Evolutionary conservation across 2,888 invertebrate species (phyloP).

Genomic region (Eurytoma californica): DNA sequence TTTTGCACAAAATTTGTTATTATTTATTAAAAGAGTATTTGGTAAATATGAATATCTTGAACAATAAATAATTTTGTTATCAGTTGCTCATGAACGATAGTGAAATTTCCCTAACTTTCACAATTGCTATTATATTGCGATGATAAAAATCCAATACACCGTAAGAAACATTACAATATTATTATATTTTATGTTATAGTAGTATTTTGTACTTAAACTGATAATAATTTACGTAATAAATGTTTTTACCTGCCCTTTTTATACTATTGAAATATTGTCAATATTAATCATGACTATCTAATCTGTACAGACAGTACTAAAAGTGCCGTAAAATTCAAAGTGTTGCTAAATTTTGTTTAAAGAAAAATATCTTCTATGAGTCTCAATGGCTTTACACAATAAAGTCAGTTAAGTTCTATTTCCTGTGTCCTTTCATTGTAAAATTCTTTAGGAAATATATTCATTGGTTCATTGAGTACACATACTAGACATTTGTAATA

Average conservation of each 20-base stretch:
- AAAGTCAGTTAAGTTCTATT: background rate
- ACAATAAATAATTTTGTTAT: background rate
- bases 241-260: background rate
- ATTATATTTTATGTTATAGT: conserved; percentile 13
- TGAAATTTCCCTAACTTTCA: conserved; percentile 6
- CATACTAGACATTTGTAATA: background rate
- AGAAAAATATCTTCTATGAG: conserved; percentile 28
- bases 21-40: background rate
- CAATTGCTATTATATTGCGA: background rate
- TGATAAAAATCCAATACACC: background rate
- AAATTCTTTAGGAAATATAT: background rate
- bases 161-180: conserved; percentile 9
- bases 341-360: conserved; percentile 33
- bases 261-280: background rate
- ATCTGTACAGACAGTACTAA: conserved; percentile 29
- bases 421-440: background rate
- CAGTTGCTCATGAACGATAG: background rate
- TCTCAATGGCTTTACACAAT: conserved; percentile 31
- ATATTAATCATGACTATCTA: conserved; percentile 6
- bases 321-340: conserved; percentile 36
- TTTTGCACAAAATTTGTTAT: background rate
- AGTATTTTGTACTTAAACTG: background rate
- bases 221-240: conserved; percentile 6
- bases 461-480: background rate
- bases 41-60: background rate